phyloP scores from a whole-genome alignment of 2,888 invertebrate species.

The Leptinotarsa juncta region DNA sequence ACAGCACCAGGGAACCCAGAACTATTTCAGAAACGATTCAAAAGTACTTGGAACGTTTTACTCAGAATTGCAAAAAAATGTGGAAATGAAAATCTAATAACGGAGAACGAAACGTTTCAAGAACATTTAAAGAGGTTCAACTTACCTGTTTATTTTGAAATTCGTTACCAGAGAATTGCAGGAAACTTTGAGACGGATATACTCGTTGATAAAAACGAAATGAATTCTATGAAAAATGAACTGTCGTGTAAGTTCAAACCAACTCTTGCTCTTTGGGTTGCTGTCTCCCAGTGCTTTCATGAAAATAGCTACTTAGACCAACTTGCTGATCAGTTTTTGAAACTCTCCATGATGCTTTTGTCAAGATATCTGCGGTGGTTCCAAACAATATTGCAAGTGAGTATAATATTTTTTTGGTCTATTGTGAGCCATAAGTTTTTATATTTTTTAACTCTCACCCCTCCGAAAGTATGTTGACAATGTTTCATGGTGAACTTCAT shows the following conservation, averaged over 20 bases:
- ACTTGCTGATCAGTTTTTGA: constrained; percentile 87
- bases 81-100: constrained; percentile 72
- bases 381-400: constrained; percentile 51
- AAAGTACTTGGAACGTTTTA: constrained; percentile 81
- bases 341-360: constrained; percentile 85
- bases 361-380: constrained; percentile 85
- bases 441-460: too few species aligned
- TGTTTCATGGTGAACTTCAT: too few species aligned
- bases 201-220: constrained; percentile 47
- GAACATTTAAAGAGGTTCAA: constrained; percentile 88
- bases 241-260: constrained; percentile 66
- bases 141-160: constrained; percentile 96
- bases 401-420: constrained; percentile 1
- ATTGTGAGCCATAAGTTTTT: too few species aligned
- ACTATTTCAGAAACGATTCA: constrained; percentile 85
- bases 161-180: constrained; percentile 93
- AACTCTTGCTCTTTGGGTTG: constrained; percentile 66
- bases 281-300: constrained; percentile 74
- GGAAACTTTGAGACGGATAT: constrained; percentile 71
- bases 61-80: constrained; percentile 76
- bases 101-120: constrained; percentile 77
- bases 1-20: constrained; percentile 95
- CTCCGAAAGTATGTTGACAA: too few species aligned
- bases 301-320: constrained; percentile 83
- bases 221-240: constrained; percentile 54